These are phyloP conservation scores for Peromyscus leucopus DNA, from an alignment of 2,113 vertebrate species.

Conservation along the genomic window DNA sequence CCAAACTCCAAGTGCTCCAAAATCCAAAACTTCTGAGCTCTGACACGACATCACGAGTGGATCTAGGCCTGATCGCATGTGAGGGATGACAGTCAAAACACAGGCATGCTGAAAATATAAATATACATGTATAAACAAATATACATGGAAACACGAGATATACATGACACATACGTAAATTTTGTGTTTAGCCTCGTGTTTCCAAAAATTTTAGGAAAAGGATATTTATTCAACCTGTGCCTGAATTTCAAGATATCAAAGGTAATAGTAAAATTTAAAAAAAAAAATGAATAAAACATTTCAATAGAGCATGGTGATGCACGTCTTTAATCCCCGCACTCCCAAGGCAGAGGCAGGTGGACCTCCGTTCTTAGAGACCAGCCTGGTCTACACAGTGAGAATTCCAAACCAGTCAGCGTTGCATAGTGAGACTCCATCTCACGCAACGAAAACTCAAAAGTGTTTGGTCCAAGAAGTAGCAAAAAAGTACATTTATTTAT, in stretches of 20 bases:
- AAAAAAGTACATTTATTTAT: conserved; percentile 5
- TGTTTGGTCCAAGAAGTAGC: background rate
- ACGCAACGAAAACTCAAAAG: background rate
- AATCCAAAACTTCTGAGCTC: background rate
- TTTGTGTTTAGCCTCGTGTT: background rate
- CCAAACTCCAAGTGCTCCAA: background rate
- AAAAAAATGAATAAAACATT: conserved; percentile 42
- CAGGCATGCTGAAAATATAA: background rate
- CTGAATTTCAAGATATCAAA: conserved; percentile 34
- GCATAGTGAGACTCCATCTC: background rate
- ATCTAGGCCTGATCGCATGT: background rate
- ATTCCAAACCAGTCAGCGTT: background rate
- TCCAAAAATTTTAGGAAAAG: background rate
- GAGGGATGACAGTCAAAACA: background rate
- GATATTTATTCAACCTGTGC: background rate
- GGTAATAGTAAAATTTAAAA: background rate
- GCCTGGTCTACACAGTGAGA: background rate
- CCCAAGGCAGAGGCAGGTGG: background rate
- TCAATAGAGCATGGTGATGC: background rate
- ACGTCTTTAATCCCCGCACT: background rate
- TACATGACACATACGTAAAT: background rate
- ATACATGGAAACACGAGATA: background rate
- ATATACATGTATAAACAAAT: background rate
- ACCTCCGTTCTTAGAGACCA: background rate
- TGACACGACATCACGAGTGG: background rate